Base-by-base conservation (phyloP, 1,140 invertebrate species). In the Arctopsyche grandis region DNA sequence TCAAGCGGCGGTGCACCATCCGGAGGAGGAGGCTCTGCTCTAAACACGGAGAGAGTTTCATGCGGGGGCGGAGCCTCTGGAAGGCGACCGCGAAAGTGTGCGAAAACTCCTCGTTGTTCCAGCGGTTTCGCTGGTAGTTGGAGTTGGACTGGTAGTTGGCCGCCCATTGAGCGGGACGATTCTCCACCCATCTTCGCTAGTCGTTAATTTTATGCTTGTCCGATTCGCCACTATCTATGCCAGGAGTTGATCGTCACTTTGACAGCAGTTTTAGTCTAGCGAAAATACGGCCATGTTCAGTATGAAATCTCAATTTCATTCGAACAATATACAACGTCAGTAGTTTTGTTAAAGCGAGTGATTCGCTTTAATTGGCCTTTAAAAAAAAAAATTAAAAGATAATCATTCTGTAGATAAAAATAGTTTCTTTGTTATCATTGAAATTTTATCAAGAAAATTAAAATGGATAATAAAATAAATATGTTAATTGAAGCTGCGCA, bases 21-120 rank as follows among this genome's bases (percentile, higher is more conserved):
- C 88, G 83, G 89, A 83, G 79, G 92, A 87, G 83, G 91, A 83
- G 9, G 89, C 85, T 86, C 93, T 91, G 58, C 93, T 92, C 82
- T 91, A 84, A 95, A 95, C 29, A 95, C 89, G 3, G 93, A 94
- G 0, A 95, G 86, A 4, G 92, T 91, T 38, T 91, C 86, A 84
- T 89, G 91, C 83, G 87, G 87, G 81, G 85, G 82, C 84, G 86
- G 88, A 85, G 90, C 83, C 84, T 89, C 89, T 43, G 88, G 88
- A 14, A 93, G 88, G 58, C 86, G 91, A 0, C 93, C 93, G 79
- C 91, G 90, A 87, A 94, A 92, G 80, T 94, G 92, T 19, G 91
- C 88, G 93, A 93, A 95, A 85, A 93, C 94, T 83, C 95, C 93
- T 90, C 82, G 94, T 94, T 82, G 89, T 90, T 81, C 93, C 93